Base-by-base conservation (phyloP, 2,113 vertebrate genomes). In the Acrocephalus arundinaceus region DNA sequence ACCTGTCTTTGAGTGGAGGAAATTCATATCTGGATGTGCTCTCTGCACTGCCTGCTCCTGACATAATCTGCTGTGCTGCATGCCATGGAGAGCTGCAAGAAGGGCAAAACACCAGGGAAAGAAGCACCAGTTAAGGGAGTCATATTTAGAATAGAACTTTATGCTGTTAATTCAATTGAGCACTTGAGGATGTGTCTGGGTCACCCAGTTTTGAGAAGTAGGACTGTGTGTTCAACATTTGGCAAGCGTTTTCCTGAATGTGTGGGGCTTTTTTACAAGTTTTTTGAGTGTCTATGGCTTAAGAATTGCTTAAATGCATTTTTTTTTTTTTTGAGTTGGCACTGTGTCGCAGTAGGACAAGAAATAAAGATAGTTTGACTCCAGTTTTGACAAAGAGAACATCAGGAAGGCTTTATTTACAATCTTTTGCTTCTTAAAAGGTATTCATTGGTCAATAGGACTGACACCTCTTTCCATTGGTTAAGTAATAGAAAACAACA, bases 141-240 rank as follows among this genome's bases (percentile, higher is more conserved):
- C 7, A 9, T 55, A 72, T 85, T 92, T 94, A 83, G 59, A 88
- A 52, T 2, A 61, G 62, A 65, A 76, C 18, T 89, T 65, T 22
- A 12, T 48, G 54, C 37, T 88, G 54, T 70, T 83, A 67, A 57
- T 90, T 82, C 27, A 55, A 1, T 30, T 28, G 70, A 83, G 31
- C 66, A 82, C 54, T 61, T 57, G 66, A 35, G n/a, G 52, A 91
- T 75, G 87, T 91, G 92, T 93, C 85, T 91, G 86, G 86, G 86
- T 96, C 91, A 88, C 86, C 79, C 37, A 88, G 78, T 93, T 95
- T 61, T 59, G 74, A 59, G 37, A 87, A 25, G 21, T 18, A 57
- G 46, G 20, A 45, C 0, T 1, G 86, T 43, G 84, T 58, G 41
- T 66, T 90, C 46, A 80, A 86, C 28, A 46, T 78, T 90, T 77